These are phyloP conservation scores for Scaptomyza montana DNA, from an alignment of 1,140 invertebrate genomes.

Conservation along the genomic window DNA sequence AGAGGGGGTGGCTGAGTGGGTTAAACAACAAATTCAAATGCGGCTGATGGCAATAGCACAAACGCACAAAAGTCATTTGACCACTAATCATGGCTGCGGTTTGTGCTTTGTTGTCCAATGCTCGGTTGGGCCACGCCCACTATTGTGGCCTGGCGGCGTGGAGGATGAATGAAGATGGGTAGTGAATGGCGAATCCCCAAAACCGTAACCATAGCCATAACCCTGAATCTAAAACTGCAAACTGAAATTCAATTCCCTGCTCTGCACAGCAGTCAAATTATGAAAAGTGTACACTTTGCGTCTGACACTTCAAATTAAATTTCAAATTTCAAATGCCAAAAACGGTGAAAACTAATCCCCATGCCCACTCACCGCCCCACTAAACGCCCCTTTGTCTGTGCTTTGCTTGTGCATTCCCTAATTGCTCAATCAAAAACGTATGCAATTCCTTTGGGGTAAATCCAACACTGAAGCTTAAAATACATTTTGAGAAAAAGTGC, in stretches of 20 bases:
- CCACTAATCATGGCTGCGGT: slow-evolving; percentile 75
- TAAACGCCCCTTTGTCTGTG: background rate
- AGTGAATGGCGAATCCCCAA: background rate
- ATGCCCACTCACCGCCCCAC: background rate
- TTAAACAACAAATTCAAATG: slow-evolving; percentile 13
- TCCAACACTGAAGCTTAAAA: slow-evolving; percentile 59
- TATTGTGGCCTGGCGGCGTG: background rate
- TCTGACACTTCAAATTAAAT: slow-evolving; percentile 77
- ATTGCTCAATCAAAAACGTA: slow-evolving; percentile 80
- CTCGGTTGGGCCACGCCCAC: slow-evolving; percentile 19
- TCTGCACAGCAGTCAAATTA: slow-evolving; percentile 69
- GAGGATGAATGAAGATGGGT: too few relatives aligned
- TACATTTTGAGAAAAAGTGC: slow-evolving; percentile 57
- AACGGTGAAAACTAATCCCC: background rate
- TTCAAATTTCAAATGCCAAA: slow-evolving; percentile 59
- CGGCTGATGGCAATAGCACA: background rate
- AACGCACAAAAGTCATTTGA: slow-evolving; percentile 67
- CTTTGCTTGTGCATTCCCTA: slow-evolving; percentile 52
- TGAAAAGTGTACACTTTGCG: slow-evolving; percentile 75
- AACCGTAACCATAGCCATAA: slow-evolving; percentile 9
- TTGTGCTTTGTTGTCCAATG: slow-evolving; percentile 38
- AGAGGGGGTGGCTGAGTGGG: background rate
- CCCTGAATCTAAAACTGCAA: slow-evolving; percentile 20
- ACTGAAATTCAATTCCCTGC: slow-evolving; percentile 47
- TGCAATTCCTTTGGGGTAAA: slow-evolving; percentile 75